phyloP scores from a whole-genome alignment of 1,140 invertebrate species.

The Drosophila willistoni region DNA sequence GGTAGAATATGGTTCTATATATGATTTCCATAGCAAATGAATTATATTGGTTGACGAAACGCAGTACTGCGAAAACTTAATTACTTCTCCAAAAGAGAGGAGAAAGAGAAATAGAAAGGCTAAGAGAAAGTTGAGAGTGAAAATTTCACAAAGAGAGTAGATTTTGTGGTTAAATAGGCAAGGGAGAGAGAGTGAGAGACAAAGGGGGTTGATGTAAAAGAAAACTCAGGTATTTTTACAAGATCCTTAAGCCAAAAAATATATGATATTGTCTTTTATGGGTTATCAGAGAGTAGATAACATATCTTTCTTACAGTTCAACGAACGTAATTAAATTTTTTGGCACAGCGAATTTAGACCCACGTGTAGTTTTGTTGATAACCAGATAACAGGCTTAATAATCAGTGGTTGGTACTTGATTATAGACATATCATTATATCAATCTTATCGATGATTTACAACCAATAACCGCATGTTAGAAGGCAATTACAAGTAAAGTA shows the following conservation, averaged over 20 bases:
- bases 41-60: too few species aligned
- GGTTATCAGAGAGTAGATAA: not conserved
- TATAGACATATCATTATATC: constrained; percentile 16
- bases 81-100: too few species aligned
- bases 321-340: constrained; percentile 30
- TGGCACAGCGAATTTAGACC: not conserved
- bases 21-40: too few species aligned
- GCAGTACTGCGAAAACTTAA: too few species aligned
- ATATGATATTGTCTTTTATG: not conserved
- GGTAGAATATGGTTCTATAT: too few species aligned
- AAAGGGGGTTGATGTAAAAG: not conserved
- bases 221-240: not conserved
- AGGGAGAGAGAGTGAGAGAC: not conserved
- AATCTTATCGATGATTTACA: constrained; percentile 25
- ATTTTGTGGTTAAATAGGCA: not conserved
- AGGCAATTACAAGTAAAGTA: constrained; percentile 27
- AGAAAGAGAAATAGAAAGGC: too few species aligned
- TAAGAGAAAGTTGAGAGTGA: too few species aligned
- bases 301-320: constrained; percentile 17
- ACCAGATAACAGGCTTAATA: constrained; percentile 3
- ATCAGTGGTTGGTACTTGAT: constrained; percentile 20
- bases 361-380: constrained; percentile 5
- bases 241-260: not conserved
- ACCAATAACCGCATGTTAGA: constrained; percentile 4
- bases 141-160: not conserved